Evolutionary conservation across 1,140 invertebrate genomes (phyloP), one percentile per base, ranked within the genome.

Genomic region (Alviniconcha marisindica): DNA sequence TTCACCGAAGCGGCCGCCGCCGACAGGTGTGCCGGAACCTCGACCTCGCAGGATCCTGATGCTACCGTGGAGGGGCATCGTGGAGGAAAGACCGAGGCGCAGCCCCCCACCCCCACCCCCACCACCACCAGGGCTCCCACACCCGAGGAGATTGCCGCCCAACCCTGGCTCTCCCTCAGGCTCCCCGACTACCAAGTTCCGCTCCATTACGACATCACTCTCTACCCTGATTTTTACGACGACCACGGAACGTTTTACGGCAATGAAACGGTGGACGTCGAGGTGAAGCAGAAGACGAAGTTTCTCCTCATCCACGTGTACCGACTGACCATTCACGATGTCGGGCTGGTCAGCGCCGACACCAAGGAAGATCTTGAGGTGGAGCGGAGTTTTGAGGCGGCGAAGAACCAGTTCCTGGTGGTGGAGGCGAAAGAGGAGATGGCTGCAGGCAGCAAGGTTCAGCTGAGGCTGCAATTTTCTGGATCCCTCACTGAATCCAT

Each of bases 151-250:
- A 84, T 84, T 0, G 90, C 92, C 78, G 40, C 28, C 0, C 81
- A 83, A 69, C 93, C 93, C 4, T 94, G 93, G 93, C 87, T 87
- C 40, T 87, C 91, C 28, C 84, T 91, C 2, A 94, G 96, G 42
- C 93, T 99, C 63, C 95, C 96, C 0, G 91, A 91, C 12, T 93
- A 95, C 80, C 94, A 97, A 0, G 92, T 93, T 21, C 97, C 97
- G 0, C 83, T 94, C 0, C 95, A 96, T 86, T 98, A 98, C 90
- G 95, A 96, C 79, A 90, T 98, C 0, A 94, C 94, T 12, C 92
- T 98, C 44, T 93, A 95, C 84, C 97, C 97, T 0, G 94, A 97
- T 91, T 91, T 93, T 83, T 92, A 92, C 54, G 85, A 81, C 14
- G 79, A 87, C 38, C 76, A 88, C 66, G 86, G 86, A 4, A 85